These are phyloP conservation scores for Petrocephalus microphthalmus DNA, from an alignment of 2,113 vertebrate genomes.

Conservation along the genomic window DNA sequence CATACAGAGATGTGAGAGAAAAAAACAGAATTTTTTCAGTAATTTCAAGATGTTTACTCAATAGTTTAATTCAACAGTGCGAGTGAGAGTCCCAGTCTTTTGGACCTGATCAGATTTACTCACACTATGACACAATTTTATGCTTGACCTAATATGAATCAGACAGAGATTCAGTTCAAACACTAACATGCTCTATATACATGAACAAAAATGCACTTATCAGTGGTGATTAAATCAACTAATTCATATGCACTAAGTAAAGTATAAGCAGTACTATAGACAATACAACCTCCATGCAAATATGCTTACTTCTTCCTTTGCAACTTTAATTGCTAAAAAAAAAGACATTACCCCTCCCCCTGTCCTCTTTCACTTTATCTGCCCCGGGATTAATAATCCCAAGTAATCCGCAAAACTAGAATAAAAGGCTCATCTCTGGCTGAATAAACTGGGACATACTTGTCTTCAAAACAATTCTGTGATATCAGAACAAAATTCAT, in stretches of 20 bases:
- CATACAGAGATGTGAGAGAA: neutral
- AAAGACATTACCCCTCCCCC: slow-evolving; percentile 14
- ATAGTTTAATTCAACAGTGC: neutral
- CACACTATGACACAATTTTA: neutral
- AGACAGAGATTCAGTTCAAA: neutral
- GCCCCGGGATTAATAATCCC: slow-evolving; percentile 40
- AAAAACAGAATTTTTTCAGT: neutral
- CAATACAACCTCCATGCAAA: neutral
- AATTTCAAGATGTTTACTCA: neutral
- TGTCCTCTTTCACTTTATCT: slow-evolving; percentile 33
- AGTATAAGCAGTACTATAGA: neutral
- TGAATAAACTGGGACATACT: slow-evolving; percentile 20
- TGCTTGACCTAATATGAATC: neutral
- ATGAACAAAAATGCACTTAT: neutral
- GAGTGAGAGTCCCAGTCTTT: neutral
- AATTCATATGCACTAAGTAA: neutral
- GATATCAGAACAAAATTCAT: neutral
- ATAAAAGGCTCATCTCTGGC: slow-evolving; percentile 29
- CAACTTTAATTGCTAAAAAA: neutral
- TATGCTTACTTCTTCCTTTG: neutral
- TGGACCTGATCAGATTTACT: neutral
- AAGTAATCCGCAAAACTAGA: slow-evolving; percentile 42
- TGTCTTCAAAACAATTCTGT: neutral
- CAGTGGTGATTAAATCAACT: neutral
- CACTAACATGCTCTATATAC: neutral